Base-by-base conservation (phyloP, 2,113 vertebrate species). In the Corythaeola cristata region DNA sequence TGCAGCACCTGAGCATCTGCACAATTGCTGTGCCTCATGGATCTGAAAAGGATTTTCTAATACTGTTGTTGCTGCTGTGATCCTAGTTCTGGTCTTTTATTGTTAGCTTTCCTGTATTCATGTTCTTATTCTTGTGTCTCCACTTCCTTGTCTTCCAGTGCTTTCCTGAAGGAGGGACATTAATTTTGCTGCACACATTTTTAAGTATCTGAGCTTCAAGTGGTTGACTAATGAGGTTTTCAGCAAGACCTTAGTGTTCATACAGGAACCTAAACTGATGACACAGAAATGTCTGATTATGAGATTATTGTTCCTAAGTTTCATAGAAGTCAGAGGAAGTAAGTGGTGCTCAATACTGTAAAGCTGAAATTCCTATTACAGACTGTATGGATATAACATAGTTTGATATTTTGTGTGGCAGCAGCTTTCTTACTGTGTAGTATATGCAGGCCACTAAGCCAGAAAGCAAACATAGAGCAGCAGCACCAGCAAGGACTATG, bases 371-470 rank as follows among this genome's bases (percentile, higher is more conserved):
- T 64, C 53, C 58, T 60, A 1, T 76, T 60, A 52, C 16, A 83
- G 62, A 73, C 2, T 0, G 37, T 21, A 37, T 6, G 22, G 47
- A 47, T 28, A 74, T 59, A 21, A 91, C 12, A 52, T 5, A 30
- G 58, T 27, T 55, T 20, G 41, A 71, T 11, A n/a, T 6, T 52
- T 28, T 14, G 30, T 12, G 30, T 0, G 0, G 28, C 20, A 44
- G 30, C 26, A 89, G 44, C 63, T 89, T 83, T 89, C 59, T 68
- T 8, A 1, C 52, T 75, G 66, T 52, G 47, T 63, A 4, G 8
- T 49, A 7, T 49, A 63, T 3, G 52, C 15, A 72, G 66, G 28
- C 21, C 37, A 66, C 21, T 7, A 41, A 77, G 30, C 60, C 18
- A 59, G 17, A 30, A 75, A 62, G 47, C 14, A 82, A 88, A 83